Conservation (phyloP, 2,113 vertebrate species). For the Silurus glanis region DNA sequence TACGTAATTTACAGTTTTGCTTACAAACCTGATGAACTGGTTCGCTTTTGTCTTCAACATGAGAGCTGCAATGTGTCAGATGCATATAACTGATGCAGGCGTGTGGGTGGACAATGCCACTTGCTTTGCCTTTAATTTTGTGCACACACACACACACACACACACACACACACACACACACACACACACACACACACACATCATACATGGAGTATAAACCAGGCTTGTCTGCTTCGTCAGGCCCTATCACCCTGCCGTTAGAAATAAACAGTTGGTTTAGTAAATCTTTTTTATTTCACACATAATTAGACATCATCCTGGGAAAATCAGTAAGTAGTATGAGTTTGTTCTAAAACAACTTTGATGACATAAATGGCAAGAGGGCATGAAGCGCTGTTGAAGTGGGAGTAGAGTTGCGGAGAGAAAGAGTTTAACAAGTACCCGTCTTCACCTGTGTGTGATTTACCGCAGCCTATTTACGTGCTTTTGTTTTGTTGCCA, state of each 20-base stretch:
- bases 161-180: too few species aligned
- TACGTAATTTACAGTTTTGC: neutral
- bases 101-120: neutral
- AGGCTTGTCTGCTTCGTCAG: neutral
- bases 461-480: neutral
- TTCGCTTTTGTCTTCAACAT: neutral
- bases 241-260: neutral
- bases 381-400: neutral
- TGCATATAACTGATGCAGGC: neutral
- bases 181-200: too few species aligned
- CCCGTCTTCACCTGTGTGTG: neutral
- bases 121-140: neutral
- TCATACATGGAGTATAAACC: neutral
- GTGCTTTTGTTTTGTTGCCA: neutral
- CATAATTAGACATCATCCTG: neutral
- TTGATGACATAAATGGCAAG: neutral
- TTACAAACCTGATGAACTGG: neutral
- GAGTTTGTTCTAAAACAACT: neutral
- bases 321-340: neutral
- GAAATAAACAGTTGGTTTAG: neutral
- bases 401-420: neutral
- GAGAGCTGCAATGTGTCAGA: neutral
- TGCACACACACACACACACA: neutral
- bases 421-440: neutral
- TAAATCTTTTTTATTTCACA: neutral